These are phyloP conservation scores for Galeopsomyia nigrocyanea DNA, from an alignment of 2,888 invertebrate species.

Conservation along the genomic window DNA sequence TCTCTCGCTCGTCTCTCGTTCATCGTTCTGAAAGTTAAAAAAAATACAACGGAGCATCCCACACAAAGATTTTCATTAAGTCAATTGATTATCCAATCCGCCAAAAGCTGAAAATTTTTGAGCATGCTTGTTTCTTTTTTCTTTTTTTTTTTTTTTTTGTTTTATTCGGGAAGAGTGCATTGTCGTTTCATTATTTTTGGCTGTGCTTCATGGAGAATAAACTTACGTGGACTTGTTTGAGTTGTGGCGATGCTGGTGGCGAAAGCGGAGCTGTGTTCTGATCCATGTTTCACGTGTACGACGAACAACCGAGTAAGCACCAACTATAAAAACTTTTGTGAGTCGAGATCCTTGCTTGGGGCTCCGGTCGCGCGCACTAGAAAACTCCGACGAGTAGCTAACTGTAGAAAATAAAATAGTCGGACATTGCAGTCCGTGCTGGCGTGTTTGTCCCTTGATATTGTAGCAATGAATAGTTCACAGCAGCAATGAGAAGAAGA, in stretches of 20 bases:
- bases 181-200: too few relatives aligned
- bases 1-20: neutral
- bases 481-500: neutral
- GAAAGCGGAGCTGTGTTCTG: conserved; percentile 56
- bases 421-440: neutral
- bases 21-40: neutral
- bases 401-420: too few relatives aligned
- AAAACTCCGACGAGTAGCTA: too few relatives aligned
- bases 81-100: too few relatives aligned
- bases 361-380: too few relatives aligned
- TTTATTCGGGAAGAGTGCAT: too few relatives aligned
- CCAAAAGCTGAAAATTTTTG: conserved; percentile 11
- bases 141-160: too few relatives aligned
- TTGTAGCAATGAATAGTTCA: neutral
- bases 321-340: neutral
- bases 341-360: too few relatives aligned
- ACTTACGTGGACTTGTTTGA: conserved; percentile 61
- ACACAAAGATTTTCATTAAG: too few relatives aligned
- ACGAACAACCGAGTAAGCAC: neutral
- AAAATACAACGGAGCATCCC: too few relatives aligned
- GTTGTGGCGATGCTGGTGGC: conserved; percentile 66
- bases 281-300: conserved; percentile 30
- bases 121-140: too few relatives aligned
- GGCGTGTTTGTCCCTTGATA: neutral
- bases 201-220: neutral